These are phyloP conservation scores for Parotocinclus haroldoi DNA, from an alignment of 2,797 vertebrate genomes.

Conservation along the genomic window DNA sequence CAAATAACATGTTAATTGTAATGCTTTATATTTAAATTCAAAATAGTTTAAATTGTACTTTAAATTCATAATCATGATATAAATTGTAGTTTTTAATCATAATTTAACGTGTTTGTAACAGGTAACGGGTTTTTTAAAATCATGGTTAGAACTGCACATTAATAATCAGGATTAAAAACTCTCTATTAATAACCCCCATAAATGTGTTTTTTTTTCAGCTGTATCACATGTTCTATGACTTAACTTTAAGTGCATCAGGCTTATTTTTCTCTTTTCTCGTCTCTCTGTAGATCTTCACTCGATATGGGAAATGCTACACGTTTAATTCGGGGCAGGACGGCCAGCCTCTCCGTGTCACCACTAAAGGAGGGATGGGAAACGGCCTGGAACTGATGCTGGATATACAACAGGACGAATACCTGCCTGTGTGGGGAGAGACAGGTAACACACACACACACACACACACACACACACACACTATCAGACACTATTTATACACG, in stretches of 20 bases:
- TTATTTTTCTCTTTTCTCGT: constrained; percentile 19
- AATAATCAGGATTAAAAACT: too few relatives aligned
- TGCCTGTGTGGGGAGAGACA: constrained; percentile 96
- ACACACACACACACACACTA: constrained; percentile 6
- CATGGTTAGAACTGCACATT: too few relatives aligned
- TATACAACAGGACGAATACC: constrained; percentile 96
- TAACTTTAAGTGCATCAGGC: constrained; percentile 1
- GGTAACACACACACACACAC: constrained; percentile 59
- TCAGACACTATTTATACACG: too few relatives aligned
- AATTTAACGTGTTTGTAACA: too few relatives aligned
- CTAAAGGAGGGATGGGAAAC: constrained; percentile 95
- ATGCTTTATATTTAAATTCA: too few relatives aligned
- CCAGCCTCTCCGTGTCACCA: constrained; percentile 82
- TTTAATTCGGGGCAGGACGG: constrained; percentile 93
- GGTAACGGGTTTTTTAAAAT: too few relatives aligned
- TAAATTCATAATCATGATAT: too few relatives aligned
- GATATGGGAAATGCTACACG: constrained; percentile 98
- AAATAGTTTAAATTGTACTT: too few relatives aligned
- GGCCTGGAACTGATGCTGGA: constrained; percentile 98
- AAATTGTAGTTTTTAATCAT: too few relatives aligned
- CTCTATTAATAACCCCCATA: too few relatives aligned
- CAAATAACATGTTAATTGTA: too few relatives aligned
- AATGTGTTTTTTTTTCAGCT: too few relatives aligned
- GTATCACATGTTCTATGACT: background rate
- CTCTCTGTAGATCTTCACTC: constrained; percentile 84